Evolutionary conservation across 2,113 vertebrate genomes (phyloP).

Genomic region (Syrmaticus mikado): DNA sequence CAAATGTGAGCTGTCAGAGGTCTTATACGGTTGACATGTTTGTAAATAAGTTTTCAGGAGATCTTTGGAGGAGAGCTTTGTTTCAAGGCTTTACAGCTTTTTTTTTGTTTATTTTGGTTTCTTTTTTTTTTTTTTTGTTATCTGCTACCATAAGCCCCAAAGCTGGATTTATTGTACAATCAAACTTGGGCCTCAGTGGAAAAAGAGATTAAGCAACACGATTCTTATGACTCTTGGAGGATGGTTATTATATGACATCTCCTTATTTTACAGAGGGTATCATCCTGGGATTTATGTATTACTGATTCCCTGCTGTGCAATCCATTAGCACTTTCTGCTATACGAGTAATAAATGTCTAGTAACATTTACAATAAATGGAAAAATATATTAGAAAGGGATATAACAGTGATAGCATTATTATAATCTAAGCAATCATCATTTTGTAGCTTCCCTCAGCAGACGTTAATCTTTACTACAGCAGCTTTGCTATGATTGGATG

Average conservation of each 20-base stretch:
- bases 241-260: background rate
- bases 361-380: background rate
- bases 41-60: background rate
- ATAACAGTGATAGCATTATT: background rate
- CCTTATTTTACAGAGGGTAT: background rate
- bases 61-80: background rate
- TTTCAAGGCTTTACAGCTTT: rapidly evolving
- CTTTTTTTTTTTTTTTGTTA: too few species aligned
- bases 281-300: background rate
- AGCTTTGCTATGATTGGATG: background rate
- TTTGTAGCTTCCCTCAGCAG: background rate
- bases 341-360: background rate
- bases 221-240: slow-evolving; percentile 18
- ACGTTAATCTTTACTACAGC: background rate
- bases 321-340: slow-evolving; percentile 8
- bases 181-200: background rate
- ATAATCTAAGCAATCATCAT: background rate
- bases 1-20: background rate
- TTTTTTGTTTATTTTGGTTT: background rate
- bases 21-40: background rate
- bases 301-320: background rate
- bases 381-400: background rate
- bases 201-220: background rate
- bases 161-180: background rate
- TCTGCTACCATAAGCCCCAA: background rate